A percentile compares a stretch with the other conserved stretches of the same genome.
phyloP scores from a whole-genome alignment of 2,888 invertebrate species.

The Tachystola acroxantha region DNA sequence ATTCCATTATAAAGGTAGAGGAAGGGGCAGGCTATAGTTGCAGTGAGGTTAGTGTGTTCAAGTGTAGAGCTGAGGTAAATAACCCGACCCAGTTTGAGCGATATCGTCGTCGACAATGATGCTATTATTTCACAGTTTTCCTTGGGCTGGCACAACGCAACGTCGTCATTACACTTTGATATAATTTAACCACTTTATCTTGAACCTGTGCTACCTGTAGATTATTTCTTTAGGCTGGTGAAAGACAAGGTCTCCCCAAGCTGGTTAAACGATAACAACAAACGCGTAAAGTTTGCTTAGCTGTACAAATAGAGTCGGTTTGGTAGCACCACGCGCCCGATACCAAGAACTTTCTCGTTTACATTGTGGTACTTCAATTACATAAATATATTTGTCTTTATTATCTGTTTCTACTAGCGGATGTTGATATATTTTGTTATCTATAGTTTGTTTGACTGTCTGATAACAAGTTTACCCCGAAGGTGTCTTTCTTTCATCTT shows the following conservation, averaged over 20 bases:
- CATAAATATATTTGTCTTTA: constrained; percentile 18
- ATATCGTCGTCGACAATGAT: constrained; percentile 37
- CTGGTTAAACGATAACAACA: constrained; percentile 55
- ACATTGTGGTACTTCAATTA: constrained; percentile 47
- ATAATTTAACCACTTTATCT: constrained; percentile 37
- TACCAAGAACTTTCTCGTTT: constrained; percentile 67
- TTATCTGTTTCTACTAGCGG: neutral
- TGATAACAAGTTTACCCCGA: no score
- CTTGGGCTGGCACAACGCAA: constrained; percentile 41
- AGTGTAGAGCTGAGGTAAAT: constrained; percentile 46
- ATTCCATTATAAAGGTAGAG: constrained; percentile 1
- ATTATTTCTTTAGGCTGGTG: constrained; percentile 26
- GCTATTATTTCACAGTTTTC: constrained; percentile 50
- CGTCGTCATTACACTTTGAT: constrained; percentile 54
- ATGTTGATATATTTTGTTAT: neutral
- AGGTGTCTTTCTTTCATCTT: no score
- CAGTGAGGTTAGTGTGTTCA: constrained; percentile 26
- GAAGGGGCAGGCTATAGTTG: constrained; percentile 23
- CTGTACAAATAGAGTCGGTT: constrained; percentile 66
- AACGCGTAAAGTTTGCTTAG: constrained; percentile 62
- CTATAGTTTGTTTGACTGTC: no score
- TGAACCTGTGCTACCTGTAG: constrained; percentile 31
- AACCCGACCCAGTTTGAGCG: constrained; percentile 46
- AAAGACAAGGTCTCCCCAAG: constrained; percentile 21
- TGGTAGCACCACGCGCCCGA: constrained; percentile 58